Base-by-base conservation (phyloP, 2,888 invertebrate species). In the Pyrrhia umbra region DNA sequence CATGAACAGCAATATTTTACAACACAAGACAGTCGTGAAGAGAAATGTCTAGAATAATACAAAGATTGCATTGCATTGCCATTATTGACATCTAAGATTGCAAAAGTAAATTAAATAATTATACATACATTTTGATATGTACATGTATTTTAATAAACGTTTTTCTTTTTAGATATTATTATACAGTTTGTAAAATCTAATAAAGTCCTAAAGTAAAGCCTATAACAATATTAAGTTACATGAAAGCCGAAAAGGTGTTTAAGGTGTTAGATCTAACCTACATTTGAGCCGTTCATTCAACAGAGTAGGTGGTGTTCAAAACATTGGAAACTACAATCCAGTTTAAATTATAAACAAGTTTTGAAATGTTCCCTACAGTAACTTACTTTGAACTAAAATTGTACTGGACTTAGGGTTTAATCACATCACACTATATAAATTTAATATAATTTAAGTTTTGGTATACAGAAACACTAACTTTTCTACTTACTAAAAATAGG, bases 291-390 rank as follows among this genome's bases (percentile, higher is more conserved):
- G n/a, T n/a, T 40, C 47, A 51, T 46, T 65, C 42, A 58, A 71
- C 60, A 47, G 43, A 58, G 58, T 66, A 42, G 25, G 21, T 59
- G 47, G 47, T 58, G 37, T 43, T 55, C 54, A 51, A 58, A 58
- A 62, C 52, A 20, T 58, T 73, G 61, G 42, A 62, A 74, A 77
- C 77, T 74, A 61, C 27, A 42, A 62, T 66, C 57, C 16, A 58
- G 57, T 61, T 65, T 70, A 54, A 64, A 65, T 59, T 51, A 63
- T 43, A 45, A 58, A 77, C 61, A 49, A 74, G 66, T 72, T 75
- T 54, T 34, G 27, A 55, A 57, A 39, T 46, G 40, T 6, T 61
- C 59, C 52, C 45, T 75, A 50, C 49, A 46, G 59, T 54, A 58
- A 62, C 61, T 13, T 54, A 46, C 47, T 75, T 69, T 49, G 20